Evolutionary conservation across 2,888 invertebrate genomes (phyloP), one percentile per base, ranked within the genome.

Genomic region (Lasius fuliginosus): DNA sequence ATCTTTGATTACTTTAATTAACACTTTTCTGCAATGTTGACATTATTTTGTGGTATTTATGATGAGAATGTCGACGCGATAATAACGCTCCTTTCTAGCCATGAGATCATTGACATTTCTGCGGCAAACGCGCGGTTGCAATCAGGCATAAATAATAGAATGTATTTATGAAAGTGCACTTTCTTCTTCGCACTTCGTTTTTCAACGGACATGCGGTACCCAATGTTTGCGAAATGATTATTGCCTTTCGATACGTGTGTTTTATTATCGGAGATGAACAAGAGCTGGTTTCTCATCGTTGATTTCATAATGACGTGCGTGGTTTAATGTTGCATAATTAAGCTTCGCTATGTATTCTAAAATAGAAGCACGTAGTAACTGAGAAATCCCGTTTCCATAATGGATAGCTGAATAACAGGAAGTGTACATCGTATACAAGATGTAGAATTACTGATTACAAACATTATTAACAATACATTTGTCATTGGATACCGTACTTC

Each of bases 91-190:
- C 79, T 89, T 87, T 88, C 87, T 82, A 88, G 74, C 68, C 87
- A 64, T 68, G 85, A 58, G 81, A 79, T 84, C 89, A 87, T 88
- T 89, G 88, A 88, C 89, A 88, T 88, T 88, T 88, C 87, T 83
- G 60, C 81, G 77, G 67, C 83, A 74, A 56, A 62, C 71, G 68
- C 64, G 64, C 49, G 67, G 71, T 49, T 73, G 71, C 84, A 84
- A 84, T 87, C 88, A 64, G 46, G 83, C 87, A 89, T 89, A 84
- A 87, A 87, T 86, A 87, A 89, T 89, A 81, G 76, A 79, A 42
- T 49, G 76, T 83, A 77, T 64, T 85, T 82, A 82, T 75, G 89
- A 89, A 89, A 89, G 84, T 85, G 87, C 53, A 79, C 87, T 89
- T 89, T 89, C 89, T 89, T 86, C 83, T 82, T 89, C 82, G 82